phyloP scores from a whole-genome alignment of 2,888 invertebrate species.

The Aporophyla nigra region DNA sequence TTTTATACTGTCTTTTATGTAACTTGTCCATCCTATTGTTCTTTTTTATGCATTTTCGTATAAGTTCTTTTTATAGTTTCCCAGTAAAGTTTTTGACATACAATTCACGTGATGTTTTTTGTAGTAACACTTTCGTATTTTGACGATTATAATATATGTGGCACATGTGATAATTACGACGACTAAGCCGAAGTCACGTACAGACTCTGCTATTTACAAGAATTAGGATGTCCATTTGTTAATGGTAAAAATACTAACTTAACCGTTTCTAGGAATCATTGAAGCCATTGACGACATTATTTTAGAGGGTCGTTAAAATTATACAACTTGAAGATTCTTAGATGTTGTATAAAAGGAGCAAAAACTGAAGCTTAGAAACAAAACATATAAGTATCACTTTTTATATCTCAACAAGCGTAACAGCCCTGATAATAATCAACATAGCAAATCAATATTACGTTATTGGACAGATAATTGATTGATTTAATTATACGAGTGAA shows the following conservation, averaged over 20 bases:
- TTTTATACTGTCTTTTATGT: no score
- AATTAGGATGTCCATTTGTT: conserved; percentile 24
- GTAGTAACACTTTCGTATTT: conserved; percentile 24
- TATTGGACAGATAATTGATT: conserved; percentile 61
- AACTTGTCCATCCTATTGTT: background rate
- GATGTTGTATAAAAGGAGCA: background rate
- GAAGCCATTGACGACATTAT: background rate
- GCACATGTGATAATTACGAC: conserved; percentile 49
- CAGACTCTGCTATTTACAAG: conserved; percentile 22
- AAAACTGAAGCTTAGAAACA: background rate
- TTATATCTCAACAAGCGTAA: conserved; percentile 17
- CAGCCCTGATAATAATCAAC: conserved; percentile 52
- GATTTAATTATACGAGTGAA: conserved; percentile 65
- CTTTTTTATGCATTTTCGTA: background rate
- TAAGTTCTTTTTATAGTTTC: background rate
- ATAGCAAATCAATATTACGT: conserved; percentile 61
- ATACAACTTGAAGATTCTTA: background rate
- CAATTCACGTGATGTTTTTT: conserved; percentile 21
- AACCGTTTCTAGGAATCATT: conserved; percentile 23
- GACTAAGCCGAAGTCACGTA: conserved; percentile 39
- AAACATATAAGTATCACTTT: background rate
- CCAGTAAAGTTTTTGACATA: background rate
- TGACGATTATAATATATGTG: conserved; percentile 4
- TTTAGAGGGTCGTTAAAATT: background rate
- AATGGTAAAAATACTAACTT: background rate